Percentiles rank a stretch among this genome's conserved stretches.
Conservation (phyloP, 2,888 invertebrate genomes). For the Dryococelus australis region DNA sequence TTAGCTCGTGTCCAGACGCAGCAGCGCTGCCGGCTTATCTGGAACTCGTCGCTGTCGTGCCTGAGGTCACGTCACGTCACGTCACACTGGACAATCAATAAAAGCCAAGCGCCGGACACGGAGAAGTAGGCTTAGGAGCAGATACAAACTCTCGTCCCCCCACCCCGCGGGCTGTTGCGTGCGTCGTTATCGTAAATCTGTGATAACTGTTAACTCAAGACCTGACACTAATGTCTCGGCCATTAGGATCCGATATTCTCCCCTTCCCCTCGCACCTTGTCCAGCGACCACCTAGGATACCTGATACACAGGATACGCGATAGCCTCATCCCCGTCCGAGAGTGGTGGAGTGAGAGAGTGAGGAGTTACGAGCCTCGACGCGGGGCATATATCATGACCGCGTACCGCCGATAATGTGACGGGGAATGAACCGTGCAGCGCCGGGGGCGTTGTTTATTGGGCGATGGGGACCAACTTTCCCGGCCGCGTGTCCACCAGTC, state of each 20-base stretch:
- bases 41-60: not conserved
- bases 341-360: not conserved
- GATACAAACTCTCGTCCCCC: not conserved
- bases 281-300: not conserved
- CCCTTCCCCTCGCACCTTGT: not conserved
- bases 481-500: too few species aligned
- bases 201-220: not conserved
- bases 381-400: too few species aligned
- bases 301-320: not conserved
- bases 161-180: not conserved
- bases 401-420: too few species aligned
- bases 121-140: not conserved
- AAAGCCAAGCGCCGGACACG: not conserved
- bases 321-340: not conserved
- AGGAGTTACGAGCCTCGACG: too few species aligned
- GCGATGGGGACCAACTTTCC: too few species aligned
- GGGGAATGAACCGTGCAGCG: too few species aligned
- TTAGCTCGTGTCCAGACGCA: not conserved
- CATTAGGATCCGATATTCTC: not conserved
- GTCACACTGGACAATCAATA: not conserved
- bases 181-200: slow-evolving; percentile 3
- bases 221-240: not conserved
- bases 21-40: not conserved
- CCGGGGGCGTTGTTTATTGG: too few species aligned
- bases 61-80: not conserved